Evolutionary conservation across 1,140 invertebrate species (phyloP).

Genomic region (Dysdera silvatica): DNA sequence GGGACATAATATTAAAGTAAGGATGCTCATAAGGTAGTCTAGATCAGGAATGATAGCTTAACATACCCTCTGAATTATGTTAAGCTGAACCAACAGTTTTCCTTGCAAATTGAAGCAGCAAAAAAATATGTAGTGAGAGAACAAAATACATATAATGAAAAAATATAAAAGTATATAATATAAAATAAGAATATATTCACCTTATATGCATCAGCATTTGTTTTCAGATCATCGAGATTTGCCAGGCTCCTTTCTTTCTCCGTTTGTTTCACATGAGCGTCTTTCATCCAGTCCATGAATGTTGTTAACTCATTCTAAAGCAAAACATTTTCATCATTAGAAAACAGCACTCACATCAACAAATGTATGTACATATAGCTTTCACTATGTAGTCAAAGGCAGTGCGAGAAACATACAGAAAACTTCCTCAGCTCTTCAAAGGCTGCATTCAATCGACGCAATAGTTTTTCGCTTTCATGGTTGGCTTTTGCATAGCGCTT

Average conservation of each 20-base stretch:
- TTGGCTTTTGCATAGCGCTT: slow-evolving; percentile 70
- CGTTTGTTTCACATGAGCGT: slow-evolving; percentile 65
- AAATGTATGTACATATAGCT: not conserved
- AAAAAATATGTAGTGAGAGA: too few relatives aligned
- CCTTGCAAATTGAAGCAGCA: too few relatives aligned
- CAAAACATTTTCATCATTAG: not conserved
- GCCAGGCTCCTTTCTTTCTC: slow-evolving; percentile 77
- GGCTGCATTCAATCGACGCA: slow-evolving; percentile 65
- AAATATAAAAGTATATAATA: not conserved
- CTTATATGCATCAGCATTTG: slow-evolving; percentile 63
- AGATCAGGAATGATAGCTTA: too few relatives aligned
- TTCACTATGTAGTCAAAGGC: too few relatives aligned
- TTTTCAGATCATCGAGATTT: slow-evolving; percentile 62
- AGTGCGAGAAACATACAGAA: slow-evolving; percentile 26
- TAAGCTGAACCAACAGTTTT: too few relatives aligned
- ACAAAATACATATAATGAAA: not conserved
- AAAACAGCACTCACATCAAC: not conserved
- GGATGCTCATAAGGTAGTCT: too few relatives aligned
- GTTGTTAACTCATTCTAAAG: slow-evolving; percentile 61
- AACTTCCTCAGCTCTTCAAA: slow-evolving; percentile 78
- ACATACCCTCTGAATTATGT: too few relatives aligned
- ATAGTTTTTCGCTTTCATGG: slow-evolving; percentile 66
- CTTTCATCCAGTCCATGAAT: slow-evolving; percentile 76
- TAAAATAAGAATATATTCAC: slow-evolving; percentile 6
- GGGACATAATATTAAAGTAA: too few relatives aligned